Base-by-base conservation (phyloP, 2,888 invertebrate genomes). In the Sepiola atlantica region DNA sequence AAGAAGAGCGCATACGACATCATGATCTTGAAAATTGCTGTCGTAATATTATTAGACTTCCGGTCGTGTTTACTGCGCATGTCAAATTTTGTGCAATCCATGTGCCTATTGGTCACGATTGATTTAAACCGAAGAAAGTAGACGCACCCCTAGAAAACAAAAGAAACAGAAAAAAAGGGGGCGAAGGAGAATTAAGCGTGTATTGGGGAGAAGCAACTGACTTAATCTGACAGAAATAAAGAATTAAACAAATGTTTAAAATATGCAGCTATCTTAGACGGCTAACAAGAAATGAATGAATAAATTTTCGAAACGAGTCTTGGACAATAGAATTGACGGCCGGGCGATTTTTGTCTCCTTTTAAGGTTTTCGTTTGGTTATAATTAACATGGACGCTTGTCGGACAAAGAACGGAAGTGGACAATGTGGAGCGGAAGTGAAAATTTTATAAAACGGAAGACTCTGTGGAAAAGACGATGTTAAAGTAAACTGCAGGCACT, bases 121-220 rank as follows among this genome's bases (percentile, higher is more conserved):
- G n/a, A n/a, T n/a, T 77, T 77, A 77, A 77, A 77, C 14, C 16
- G n/a, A 77, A 32, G 77, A 16, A 77, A 77, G 14, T 32, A 16
- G 10, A 77, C 14, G 18, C 77, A 28, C 57, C 28, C 24, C 28
- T 28, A 4, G 10, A 14, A 12, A 12, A 12, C 77, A 77, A 28
- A 28, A 24, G 24, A 77, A 28, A 77, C 1, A 10, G 18, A 32
- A n/a, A 32, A n/a, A 77, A n/a, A 32, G 2, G 32, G 77, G 18
- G 16, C 2, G 6, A n/a, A n/a, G 12, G n/a, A n/a, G n/a, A n/a
- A 0, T 10, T 12, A n/a, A 10, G 12, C 14, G n/a, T 4, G n/a
- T 16, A 14, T 2, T 6, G 77, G n/a, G n/a, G 8, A 4, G n/a
- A 14, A 10, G n/a, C 32, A n/a, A 77, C n/a, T 77, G 77, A 77